These are phyloP conservation scores for Athalia cordata DNA, from an alignment of 2,888 invertebrate genomes.

Conservation along the genomic window DNA sequence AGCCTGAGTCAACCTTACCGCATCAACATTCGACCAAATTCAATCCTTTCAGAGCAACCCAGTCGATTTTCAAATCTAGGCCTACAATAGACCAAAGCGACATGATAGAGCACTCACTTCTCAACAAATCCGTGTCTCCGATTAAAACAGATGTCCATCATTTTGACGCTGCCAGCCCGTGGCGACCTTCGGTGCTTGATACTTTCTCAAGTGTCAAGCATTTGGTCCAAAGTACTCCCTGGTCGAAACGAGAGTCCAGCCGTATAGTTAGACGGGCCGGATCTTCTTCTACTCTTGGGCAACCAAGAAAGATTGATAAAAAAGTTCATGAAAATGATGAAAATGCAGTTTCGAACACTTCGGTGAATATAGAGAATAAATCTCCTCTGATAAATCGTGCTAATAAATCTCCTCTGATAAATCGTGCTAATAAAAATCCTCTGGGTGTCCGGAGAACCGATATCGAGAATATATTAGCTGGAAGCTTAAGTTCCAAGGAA, in stretches of 20 bases:
- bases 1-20: slow-evolving; percentile 23
- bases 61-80: slow-evolving; percentile 43
- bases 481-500: not conserved
- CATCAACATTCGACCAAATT: slow-evolving; percentile 47
- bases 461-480: slow-evolving; percentile 6
- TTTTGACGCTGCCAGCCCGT: slow-evolving; percentile 30
- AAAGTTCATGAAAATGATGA: too few relatives aligned
- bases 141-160: not conserved
- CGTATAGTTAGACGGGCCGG: too few relatives aligned
- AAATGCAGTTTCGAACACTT: too few relatives aligned
- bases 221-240: slow-evolving; percentile 23
- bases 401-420: too few relatives aligned
- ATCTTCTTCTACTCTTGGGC: too few relatives aligned
- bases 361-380: too few relatives aligned
- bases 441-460: not conserved
- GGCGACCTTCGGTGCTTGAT: not conserved
- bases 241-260: not conserved
- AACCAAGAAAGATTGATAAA: too few relatives aligned
- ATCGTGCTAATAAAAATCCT: too few relatives aligned
- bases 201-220: slow-evolving; percentile 1
- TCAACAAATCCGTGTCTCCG: slow-evolving; percentile 45
- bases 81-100: slow-evolving; percentile 38
- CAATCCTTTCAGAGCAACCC: slow-evolving; percentile 48
- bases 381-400: too few relatives aligned
- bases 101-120: slow-evolving; percentile 51